These are phyloP conservation scores for Emydoidea blandingii DNA, from an alignment of 2,797 vertebrate genomes.

Conservation along the genomic window DNA sequence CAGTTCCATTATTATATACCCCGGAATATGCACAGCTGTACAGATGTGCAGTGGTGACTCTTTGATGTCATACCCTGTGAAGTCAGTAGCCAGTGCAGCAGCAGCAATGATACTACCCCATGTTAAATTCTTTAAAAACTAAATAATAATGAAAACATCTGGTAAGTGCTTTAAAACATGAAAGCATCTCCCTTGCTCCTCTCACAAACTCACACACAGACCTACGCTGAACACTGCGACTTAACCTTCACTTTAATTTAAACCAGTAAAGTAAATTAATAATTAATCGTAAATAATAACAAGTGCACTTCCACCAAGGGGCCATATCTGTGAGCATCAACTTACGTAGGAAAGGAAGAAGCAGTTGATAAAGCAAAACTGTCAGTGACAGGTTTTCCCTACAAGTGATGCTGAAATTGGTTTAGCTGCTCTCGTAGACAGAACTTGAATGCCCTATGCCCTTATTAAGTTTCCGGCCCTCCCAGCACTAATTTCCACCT, in stretches of 20 bases:
- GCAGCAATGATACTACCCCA: not conserved
- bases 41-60: not conserved
- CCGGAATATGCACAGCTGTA: not conserved
- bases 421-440: not conserved
- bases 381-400: not conserved
- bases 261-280: not conserved
- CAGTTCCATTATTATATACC: not conserved
- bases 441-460: not conserved
- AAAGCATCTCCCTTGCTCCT: not conserved
- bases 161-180: not conserved
- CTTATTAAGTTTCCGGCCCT: not conserved
- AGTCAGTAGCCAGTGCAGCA: not conserved
- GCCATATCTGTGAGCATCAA: not conserved
- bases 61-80: not conserved
- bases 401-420: not conserved
- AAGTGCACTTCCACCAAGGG: not conserved
- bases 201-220: not conserved
- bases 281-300: not conserved
- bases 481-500: not conserved
- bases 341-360: not conserved
- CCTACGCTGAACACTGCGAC: not conserved
- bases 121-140: not conserved
- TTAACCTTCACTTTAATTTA: not conserved
- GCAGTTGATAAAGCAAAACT: not conserved
- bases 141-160: not conserved